phyloP scores from a whole-genome alignment of 2,888 invertebrate species.

The Hermaeophaga mercurialis region DNA sequence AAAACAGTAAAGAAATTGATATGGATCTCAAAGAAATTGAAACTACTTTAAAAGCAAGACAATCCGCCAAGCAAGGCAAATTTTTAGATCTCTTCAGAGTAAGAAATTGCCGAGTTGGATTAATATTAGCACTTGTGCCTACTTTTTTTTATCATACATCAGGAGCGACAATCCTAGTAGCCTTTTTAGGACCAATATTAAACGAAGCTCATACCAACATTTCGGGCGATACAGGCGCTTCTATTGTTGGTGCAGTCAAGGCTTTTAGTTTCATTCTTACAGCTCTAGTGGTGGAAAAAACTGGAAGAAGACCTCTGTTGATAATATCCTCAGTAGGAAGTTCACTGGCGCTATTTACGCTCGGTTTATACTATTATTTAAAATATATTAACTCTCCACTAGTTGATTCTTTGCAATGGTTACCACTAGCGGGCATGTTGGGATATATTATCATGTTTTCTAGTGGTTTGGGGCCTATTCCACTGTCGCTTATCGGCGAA shows the following conservation, averaged over 20 bases:
- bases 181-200: constrained; percentile 23
- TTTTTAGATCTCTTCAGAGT: neutral
- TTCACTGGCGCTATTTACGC: constrained; percentile 63
- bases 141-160: neutral
- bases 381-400: constrained; percentile 46
- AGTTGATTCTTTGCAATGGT: constrained; percentile 61
- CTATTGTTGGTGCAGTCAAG: constrained; percentile 56
- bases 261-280: constrained; percentile 70
- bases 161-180: constrained; percentile 18
- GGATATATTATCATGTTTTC: constrained; percentile 75
- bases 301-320: constrained; percentile 72
- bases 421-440: constrained; percentile 72
- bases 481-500: constrained; percentile 82
- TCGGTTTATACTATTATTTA: constrained; percentile 68
- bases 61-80: neutral
- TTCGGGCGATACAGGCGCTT: constrained; percentile 18
- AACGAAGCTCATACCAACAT: constrained; percentile 4
- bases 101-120: constrained; percentile 7
- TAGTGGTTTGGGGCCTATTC: constrained; percentile 71
- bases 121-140: constrained; percentile 15
- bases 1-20: constrained; percentile 11
- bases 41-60: neutral
- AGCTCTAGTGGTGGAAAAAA: constrained; percentile 74
- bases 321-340: constrained; percentile 70
- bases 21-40: constrained; percentile 8